Percentiles rank a stretch among this genome's conserved stretches.
Conservation (phyloP, 2,888 invertebrate species). For the Apotomis capreana region DNA sequence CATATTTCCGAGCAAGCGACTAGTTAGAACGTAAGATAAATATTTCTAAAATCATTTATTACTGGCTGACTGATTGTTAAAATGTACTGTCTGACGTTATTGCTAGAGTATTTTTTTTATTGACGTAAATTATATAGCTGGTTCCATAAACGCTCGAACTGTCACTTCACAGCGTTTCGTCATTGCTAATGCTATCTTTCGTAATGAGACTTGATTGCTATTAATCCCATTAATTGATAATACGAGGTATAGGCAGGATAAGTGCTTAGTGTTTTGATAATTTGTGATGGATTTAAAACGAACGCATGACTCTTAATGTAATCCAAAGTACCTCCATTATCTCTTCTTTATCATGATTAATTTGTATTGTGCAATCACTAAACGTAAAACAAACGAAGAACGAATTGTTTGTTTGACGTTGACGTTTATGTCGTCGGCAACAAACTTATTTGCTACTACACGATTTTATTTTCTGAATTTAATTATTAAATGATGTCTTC, state of each 20-base stretch:
- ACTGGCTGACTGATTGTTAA: too few relatives aligned
- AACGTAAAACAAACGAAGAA: background rate
- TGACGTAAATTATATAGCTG: background rate
- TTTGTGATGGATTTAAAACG: background rate
- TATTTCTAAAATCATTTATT: too few relatives aligned
- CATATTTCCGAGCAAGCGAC: too few relatives aligned
- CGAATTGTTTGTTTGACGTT: background rate
- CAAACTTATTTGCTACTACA: slow-evolving; percentile 5
- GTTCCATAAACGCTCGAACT: background rate
- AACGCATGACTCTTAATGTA: too few relatives aligned
- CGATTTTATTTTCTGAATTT: slow-evolving; percentile 11
- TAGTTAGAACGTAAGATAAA: too few relatives aligned
- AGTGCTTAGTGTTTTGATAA: background rate
- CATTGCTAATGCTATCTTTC: background rate
- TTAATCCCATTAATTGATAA: background rate
- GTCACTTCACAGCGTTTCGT: background rate
- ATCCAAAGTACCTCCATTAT: background rate
- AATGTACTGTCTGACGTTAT: too few relatives aligned
- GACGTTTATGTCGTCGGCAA: background rate
- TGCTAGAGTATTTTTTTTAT: too few relatives aligned
- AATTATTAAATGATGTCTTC: slow-evolving; percentile 55
- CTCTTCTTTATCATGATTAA: background rate
- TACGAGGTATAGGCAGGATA: background rate
- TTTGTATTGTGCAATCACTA: background rate
- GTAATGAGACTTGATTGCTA: background rate